Evolutionary conservation across 2,113 vertebrate species (phyloP), one percentile per base, ranked within the genome.

Genomic region (Herpetotheres cachinnans): DNA sequence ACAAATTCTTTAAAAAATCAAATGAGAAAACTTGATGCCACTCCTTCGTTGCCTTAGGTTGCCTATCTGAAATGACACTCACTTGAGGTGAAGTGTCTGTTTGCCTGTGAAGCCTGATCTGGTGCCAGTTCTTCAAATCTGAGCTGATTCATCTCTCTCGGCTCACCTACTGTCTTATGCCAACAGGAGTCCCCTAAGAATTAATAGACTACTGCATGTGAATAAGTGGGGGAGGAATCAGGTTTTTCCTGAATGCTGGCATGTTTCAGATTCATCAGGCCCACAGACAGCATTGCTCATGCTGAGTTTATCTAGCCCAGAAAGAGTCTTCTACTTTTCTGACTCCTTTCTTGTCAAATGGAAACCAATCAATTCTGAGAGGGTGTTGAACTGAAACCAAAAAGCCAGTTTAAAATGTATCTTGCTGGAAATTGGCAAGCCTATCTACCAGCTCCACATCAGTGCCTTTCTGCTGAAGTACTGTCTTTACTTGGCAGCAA

Each of bases 401-500:
- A 73, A 93, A 79, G 82, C 61, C 13, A 1, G 78, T 95, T 91
- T 94, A 86, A 82, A 86, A 81, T 46, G 18, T 30, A 79, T 93
- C 92, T 92, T 82, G 14, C 42, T 94, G 89, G 71, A 96, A 94
- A 91, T 93, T 80, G 89, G 91, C 77, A 87, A 95, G 77, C 86
- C 89, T 32, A 46, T 95, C 95, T 93, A 91, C 97, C 82, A 91
- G 91, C 88, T 97, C 71, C 95, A 90, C 90, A 90, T 91, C 92
- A 94, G 63, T 96, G 93, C 90, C 72, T 94, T 93, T 79, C 89
- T 93, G 82, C 70, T 96, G 86, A 93, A 92, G 85, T 47, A 62
- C 87, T 82, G 66, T 95, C 94, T 95, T 92, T 49, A 78, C 90
- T 97, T 97, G 97, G 96, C 97, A 97, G 95, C 50, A 59, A 42